Conservation (phyloP, 2,797 vertebrate species). For the Pangasius macronema region DNA sequence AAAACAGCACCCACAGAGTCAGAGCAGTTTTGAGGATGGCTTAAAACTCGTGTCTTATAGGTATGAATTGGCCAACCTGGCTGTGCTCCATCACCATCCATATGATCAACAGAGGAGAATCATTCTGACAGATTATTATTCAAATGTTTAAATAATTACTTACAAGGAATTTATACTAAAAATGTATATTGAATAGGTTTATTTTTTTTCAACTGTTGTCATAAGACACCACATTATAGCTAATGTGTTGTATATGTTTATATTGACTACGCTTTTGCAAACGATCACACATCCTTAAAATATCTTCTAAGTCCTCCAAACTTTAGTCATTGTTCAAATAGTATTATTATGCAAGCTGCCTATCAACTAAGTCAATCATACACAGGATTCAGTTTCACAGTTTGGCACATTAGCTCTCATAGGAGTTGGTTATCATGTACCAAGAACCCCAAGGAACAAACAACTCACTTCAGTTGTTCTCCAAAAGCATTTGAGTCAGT, state of each 20-base stretch:
- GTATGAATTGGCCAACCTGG: background rate
- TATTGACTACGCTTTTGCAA: no score
- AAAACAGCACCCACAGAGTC: conserved; percentile 4
- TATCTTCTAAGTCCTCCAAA: background rate
- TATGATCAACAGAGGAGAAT: conserved; percentile 10
- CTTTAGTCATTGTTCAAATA: background rate
- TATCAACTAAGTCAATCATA: conserved; percentile 37
- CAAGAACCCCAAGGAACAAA: conserved; percentile 20
- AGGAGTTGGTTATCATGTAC: conserved; percentile 32
- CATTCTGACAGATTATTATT: background rate
- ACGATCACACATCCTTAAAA: background rate
- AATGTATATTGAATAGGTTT: background rate
- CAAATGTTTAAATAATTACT: background rate
- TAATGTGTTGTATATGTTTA: background rate
- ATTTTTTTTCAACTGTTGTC: background rate
- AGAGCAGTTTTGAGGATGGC: background rate
- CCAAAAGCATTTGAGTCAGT: conserved; percentile 27
- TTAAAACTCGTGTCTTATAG: conserved; percentile 10
- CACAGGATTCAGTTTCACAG: conserved; percentile 31
- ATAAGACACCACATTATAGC: background rate
- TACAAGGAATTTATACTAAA: background rate
- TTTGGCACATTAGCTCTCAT: conserved; percentile 46
- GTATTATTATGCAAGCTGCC: conserved; percentile 24
- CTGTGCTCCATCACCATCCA: conserved; percentile 7
- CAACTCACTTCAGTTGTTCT: conserved; percentile 35